Conservation (phyloP, 2,797 vertebrate species). For the Premnoplex brunnescens region DNA sequence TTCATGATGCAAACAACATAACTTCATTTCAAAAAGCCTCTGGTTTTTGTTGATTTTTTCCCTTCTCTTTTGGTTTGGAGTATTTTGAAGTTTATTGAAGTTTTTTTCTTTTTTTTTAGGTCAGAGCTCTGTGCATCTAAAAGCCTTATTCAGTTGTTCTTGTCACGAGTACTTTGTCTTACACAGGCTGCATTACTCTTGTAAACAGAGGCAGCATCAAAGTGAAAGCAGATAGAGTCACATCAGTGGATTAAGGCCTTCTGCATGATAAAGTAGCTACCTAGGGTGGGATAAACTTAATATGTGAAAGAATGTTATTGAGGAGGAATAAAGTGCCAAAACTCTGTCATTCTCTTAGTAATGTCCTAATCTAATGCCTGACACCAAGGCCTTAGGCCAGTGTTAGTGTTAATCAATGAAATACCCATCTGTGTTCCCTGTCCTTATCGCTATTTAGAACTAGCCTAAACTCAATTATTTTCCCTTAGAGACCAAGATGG, state of each 20-base stretch:
- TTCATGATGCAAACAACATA: constrained; percentile 77
- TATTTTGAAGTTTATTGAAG: constrained; percentile 76
- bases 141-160: constrained; percentile 93
- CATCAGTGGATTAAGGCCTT: constrained; percentile 99
- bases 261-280: constrained; percentile 99
- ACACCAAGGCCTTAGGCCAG: constrained; percentile 94
- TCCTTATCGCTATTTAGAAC: constrained; percentile 99
- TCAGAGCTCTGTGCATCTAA: constrained; percentile 90
- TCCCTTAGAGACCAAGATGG: constrained; percentile 97
- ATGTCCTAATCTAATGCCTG: constrained; percentile 99
- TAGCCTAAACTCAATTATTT: constrained; percentile 99
- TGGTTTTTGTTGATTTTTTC: constrained; percentile 53
- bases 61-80: constrained; percentile 65
- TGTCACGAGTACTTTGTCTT: constrained; percentile 99
- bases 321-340: constrained; percentile 99
- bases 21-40: constrained; percentile 78
- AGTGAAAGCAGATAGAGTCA: constrained; percentile 94
- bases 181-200: constrained; percentile 92
- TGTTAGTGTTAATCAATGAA: constrained; percentile 97
- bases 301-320: constrained; percentile 99
- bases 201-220: constrained; percentile 94
- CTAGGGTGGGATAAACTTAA: constrained; percentile 99
- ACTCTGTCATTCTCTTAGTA: constrained; percentile 98
- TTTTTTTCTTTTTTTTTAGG: constrained; percentile 82
- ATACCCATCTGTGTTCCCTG: constrained; percentile 96